phyloP scores from a whole-genome alignment of 2,113 vertebrate genomes.

The Condylura cristata region DNA sequence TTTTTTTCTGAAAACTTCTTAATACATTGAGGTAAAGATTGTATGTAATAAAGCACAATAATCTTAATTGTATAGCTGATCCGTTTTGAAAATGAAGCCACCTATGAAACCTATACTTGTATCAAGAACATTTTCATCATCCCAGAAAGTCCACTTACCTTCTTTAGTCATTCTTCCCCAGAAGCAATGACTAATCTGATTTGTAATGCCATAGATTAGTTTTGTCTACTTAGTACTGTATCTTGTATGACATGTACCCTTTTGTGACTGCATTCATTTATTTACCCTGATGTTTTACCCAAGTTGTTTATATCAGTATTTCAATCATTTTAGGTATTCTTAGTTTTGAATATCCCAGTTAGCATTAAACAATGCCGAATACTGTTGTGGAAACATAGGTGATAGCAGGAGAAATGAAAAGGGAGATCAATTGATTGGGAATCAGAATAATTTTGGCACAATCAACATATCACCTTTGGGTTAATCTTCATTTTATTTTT shows the following conservation, averaged over 20 bases:
- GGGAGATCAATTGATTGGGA: not conserved
- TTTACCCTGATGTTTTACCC: not conserved
- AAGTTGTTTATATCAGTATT: not conserved
- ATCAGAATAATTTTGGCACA: slow-evolving; percentile 15
- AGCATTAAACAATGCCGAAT: slow-evolving; percentile 1
- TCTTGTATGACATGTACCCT: not conserved
- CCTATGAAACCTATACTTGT: not conserved
- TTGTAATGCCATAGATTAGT: slow-evolving; percentile 5
- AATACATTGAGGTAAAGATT: not conserved
- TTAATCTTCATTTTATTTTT: slow-evolving; percentile 28
- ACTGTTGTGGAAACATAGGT: not conserved
- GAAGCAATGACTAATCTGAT: slow-evolving; percentile 16
- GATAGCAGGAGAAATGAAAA: not conserved
- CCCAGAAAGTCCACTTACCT: not conserved
- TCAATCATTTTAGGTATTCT: not conserved
- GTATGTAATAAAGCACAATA: slow-evolving; percentile 7
- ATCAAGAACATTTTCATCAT: not conserved
- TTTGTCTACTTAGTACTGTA: slow-evolving; percentile 15
- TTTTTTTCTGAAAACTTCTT: not conserved
- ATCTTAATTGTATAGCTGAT: slow-evolving; percentile 24
- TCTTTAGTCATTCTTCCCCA: slow-evolving; percentile 33
- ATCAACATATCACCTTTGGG: not conserved
- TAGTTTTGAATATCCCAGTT: slow-evolving; percentile 13
- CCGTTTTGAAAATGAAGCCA: not conserved
- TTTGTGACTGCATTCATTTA: slow-evolving; percentile 11